Evolutionary conservation across 2,113 vertebrate species (phyloP).

Genomic region (Felis chaus): DNA sequence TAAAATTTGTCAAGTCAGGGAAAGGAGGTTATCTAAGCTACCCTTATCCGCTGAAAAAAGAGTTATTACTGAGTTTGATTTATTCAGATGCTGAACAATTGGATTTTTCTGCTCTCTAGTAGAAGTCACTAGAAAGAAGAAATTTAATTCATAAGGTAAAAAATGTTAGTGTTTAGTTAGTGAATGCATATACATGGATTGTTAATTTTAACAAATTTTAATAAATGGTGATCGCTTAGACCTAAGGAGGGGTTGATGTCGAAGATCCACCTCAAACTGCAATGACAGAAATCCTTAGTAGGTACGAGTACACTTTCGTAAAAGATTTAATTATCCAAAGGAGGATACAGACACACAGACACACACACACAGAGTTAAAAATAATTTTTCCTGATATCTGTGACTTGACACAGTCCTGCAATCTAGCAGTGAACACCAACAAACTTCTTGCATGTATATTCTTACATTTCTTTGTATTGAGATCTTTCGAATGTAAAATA

Average conservation of each 20-base stretch:
- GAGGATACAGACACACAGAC: background rate
- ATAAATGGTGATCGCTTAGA: background rate
- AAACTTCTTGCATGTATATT: background rate
- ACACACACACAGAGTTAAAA: background rate
- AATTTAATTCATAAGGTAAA: conserved; percentile 40
- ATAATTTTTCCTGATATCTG: background rate
- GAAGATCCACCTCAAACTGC: background rate
- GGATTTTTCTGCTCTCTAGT: conserved; percentile 47
- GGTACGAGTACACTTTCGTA: background rate
- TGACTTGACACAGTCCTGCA: background rate
- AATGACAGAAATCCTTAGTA: conserved; percentile 8
- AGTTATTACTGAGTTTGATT: background rate
- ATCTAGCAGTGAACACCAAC: background rate
- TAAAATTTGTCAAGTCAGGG: conserved; percentile 23
- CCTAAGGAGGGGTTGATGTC: background rate
- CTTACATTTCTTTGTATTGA: background rate
- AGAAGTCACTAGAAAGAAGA: conserved; percentile 64
- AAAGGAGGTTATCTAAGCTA: background rate
- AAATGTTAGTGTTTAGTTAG: background rate
- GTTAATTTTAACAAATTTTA: background rate
- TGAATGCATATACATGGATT: background rate
- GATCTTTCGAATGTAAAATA: background rate
- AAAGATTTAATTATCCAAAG: background rate
- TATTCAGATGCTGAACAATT: conserved; percentile 41
- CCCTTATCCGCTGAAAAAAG: conserved; percentile 19